Evolutionary conservation across 2,113 vertebrate genomes (phyloP), one percentile per base, ranked within the genome.

Genomic region (Glareola pratincola): DNA sequence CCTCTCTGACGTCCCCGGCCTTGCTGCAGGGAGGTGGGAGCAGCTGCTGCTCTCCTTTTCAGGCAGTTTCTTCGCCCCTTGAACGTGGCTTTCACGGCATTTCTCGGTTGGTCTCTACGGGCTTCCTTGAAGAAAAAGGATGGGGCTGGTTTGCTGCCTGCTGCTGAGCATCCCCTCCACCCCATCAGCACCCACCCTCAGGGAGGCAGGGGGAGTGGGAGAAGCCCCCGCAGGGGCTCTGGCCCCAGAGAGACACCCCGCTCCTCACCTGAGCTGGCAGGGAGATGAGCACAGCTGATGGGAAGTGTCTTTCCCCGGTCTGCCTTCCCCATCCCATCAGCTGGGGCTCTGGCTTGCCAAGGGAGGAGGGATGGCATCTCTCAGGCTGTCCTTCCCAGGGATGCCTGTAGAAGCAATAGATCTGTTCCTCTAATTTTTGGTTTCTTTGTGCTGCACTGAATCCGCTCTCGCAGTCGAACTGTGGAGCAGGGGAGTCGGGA

Each of bases 401-500:
- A 39, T 85, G 21, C 36, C 34, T 30, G 8, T 30, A 43, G 48
- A 47, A 88, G 29, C 2, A 11, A 10, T 10, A 48, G 4, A 5
- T 2, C 26, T 20, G 1, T 16, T 81, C 29, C 29, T 47, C 36
- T 34, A 2, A 23, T 59, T 76, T 4, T 26, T 30, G 14, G 3
- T 8, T 12, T 50, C 11, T 51, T 67, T 76, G 14, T 59, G 16
- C 37, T 63, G 45, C n/a, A 6, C 29, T 63, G n/a, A 53, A 14
- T 10, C n/a, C 9, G 3, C 39, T 16, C 57, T 47, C 32, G 12
- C 0, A 2, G 47, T 74, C 64, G 13, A 7, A 8, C 20, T 4
- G 14, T 3, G 51, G 24, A 50, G 24, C 21, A 14, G 45, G 7
- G 56, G 34, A 63, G 14, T 26, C 1, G 32, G 54, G 18, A 1